phyloP scores from a whole-genome alignment of 2,797 vertebrate genomes.

The Spinibarbus caldwelli region DNA sequence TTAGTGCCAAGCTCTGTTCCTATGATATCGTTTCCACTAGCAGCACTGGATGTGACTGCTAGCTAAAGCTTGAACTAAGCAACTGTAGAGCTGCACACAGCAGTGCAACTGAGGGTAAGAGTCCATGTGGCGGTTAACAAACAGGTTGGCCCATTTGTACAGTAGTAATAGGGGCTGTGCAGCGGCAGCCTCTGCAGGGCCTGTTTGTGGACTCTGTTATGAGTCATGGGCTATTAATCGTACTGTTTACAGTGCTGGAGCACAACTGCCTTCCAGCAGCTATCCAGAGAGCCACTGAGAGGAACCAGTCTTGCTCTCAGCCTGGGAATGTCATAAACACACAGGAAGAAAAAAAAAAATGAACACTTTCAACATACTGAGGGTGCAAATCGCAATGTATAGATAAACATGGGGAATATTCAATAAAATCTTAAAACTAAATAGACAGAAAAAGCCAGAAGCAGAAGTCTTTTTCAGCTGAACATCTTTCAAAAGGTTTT shows the following conservation, averaged over 20 bases:
- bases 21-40: not conserved
- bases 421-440: not conserved
- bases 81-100: constrained; percentile 4
- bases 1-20: not conserved
- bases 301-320: constrained; percentile 68
- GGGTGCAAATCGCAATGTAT: not conserved
- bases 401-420: not conserved
- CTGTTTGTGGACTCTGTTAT: constrained; percentile 75
- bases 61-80: not conserved
- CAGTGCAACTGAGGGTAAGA: not conserved
- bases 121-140: constrained; percentile 60
- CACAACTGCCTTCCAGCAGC: constrained; percentile 73
- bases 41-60: not conserved
- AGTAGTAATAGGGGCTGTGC: constrained; percentile 60
- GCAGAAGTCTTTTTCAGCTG: not conserved
- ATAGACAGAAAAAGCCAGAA: not conserved
- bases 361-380: not conserved
- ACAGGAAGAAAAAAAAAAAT: constrained; percentile 5
- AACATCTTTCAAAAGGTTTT: not conserved
- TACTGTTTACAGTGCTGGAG: constrained; percentile 80
- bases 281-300: constrained; percentile 71
- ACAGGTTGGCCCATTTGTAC: constrained; percentile 60
- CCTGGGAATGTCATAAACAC: constrained; percentile 64
- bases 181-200: constrained; percentile 65
- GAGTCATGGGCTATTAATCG: constrained; percentile 81